These are phyloP conservation scores for Xenopus petersii DNA, from an alignment of 2,797 vertebrate species.

Conservation along the genomic window DNA sequence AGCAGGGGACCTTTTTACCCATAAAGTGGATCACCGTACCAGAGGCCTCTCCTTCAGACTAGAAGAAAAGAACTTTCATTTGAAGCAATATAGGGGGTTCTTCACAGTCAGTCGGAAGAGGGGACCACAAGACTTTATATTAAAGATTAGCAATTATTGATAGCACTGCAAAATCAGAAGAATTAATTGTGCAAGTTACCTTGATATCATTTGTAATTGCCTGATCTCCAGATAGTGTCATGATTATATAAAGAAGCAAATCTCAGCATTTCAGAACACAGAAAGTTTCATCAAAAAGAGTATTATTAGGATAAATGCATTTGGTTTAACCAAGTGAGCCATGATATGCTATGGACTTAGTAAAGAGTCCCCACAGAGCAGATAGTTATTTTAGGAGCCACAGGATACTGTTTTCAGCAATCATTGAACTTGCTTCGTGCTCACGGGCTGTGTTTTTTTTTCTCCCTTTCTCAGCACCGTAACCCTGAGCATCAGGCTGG, in stretches of 20 bases:
- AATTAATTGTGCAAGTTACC: too few species aligned
- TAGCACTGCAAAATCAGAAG: too few species aligned
- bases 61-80: too few species aligned
- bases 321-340: slow-evolving; percentile 3
- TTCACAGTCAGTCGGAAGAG: too few species aligned
- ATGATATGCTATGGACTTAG: background rate
- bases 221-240: background rate
- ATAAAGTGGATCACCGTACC: too few species aligned
- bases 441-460: slow-evolving; percentile 6
- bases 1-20: too few species aligned
- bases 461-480: background rate
- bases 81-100: too few species aligned
- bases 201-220: too few species aligned
- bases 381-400: slow-evolving; percentile 18
- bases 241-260: background rate
- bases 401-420: slow-evolving; percentile 11
- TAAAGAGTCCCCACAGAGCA: slow-evolving; percentile 7
- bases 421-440: background rate
- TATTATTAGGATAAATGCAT: slow-evolving; percentile 4
- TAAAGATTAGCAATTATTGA: too few species aligned
- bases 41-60: too few species aligned
- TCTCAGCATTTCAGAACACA: background rate
- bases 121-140: too few species aligned
- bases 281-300: background rate
- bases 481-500: slow-evolving; percentile 23